Conservation (phyloP, 2,888 invertebrate genomes). For the Caenorhabditis virilis region DNA sequence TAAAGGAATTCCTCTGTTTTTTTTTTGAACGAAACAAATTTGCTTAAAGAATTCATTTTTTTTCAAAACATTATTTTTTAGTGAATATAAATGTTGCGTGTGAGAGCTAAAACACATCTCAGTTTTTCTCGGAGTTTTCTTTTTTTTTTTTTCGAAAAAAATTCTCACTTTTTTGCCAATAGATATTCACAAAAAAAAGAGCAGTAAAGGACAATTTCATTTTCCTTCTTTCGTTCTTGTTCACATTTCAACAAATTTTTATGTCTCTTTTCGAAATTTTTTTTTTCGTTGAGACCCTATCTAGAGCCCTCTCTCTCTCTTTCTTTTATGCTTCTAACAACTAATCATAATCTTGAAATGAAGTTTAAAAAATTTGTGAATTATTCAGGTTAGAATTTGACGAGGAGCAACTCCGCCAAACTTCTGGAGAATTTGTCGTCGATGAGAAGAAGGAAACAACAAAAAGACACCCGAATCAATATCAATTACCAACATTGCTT, state of each 20-base stretch:
- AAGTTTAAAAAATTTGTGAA: background rate
- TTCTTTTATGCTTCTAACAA: background rate
- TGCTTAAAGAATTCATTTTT: too few species aligned
- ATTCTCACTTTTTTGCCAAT: background rate
- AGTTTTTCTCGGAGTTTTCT: conserved; percentile 1
- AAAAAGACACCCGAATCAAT: background rate
- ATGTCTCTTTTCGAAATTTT: background rate
- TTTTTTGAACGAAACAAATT: too few species aligned
- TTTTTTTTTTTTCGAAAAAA: background rate
- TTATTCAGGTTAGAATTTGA: background rate
- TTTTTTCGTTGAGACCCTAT: background rate
- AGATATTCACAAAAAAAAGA: background rate
- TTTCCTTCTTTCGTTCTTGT: background rate
- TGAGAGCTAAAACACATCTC: background rate
- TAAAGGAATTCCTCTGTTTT: background rate
- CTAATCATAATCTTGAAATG: background rate
- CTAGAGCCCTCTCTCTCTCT: background rate
- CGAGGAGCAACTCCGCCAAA: background rate
- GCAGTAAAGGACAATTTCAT: background rate
- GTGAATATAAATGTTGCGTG: too few species aligned
- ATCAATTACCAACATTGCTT: conserved; percentile 26
- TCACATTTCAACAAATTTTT: background rate
- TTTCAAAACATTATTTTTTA: background rate
- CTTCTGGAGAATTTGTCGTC: background rate
- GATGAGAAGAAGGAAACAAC: background rate